Base-by-base conservation (phyloP, 1,140 invertebrate genomes). In the Trachymyrmex cornetzi region DNA sequence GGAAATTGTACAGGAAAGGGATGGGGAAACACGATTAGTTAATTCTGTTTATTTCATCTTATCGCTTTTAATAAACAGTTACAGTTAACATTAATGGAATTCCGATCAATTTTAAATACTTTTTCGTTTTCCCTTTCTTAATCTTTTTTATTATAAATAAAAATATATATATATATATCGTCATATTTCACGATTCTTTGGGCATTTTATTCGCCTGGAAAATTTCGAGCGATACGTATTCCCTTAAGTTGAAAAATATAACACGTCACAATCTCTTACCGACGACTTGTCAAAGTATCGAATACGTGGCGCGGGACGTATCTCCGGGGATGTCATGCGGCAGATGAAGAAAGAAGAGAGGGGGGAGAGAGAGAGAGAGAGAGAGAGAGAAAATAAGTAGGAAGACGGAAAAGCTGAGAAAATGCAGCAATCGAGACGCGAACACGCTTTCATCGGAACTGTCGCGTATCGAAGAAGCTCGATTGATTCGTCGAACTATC, bases 231-330 rank as follows among this genome's bases (percentile, higher is more conserved):
- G 69, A 84, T 74, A 61, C 44, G 67, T 84, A 61, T 74, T 84
- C 69, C 55, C 80, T 74, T 74, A 84, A 84, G 80, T 88, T 72
- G 64, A 89, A 88, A 77, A 89, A 79, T 88, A 66, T 53, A 34
- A 85, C 63, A 75, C 55, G 59, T 85, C 74, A 64, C 86, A 74
- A 85, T 88, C 88, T 50, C 38, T 67, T 85, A 88, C 75, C 88
- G 48, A 84, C 63, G 57, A 69, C 88, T 77, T 88, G 88, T 89
- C 88, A 88, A 88, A 85, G 27, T 61, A 53, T 27, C 48, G 55
- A 34, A 84, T 74, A 69, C 79, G 79, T 57, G 64, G 67, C 38
- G 38, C 38, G 55, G 57, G 67, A 75, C 69, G 38, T 74, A 61
- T 84, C 80, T 61, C 44, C 12, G 27, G 24, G 38, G 30, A 84